Evolutionary conservation across 1,140 invertebrate genomes (phyloP), one percentile per base, ranked within the genome.

Genomic region (Samia ricini): DNA sequence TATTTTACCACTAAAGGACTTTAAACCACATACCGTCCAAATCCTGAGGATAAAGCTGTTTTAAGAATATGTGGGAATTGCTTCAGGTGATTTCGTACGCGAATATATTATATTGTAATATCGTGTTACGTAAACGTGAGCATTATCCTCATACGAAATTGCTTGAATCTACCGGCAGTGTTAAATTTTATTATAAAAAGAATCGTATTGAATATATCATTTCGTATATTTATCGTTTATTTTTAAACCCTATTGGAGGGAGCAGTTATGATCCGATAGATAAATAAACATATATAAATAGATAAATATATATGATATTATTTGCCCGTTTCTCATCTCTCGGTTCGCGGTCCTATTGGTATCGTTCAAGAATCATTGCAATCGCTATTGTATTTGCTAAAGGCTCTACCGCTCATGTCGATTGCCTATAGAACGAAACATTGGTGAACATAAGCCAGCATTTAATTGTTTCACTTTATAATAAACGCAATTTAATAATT

Each of bases 1-100:
- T 83, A 87, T 85, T 87, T 87, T 87, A 87, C 84, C 75, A 80
- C 68, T 56, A 78, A 83, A 83, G 82, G 80, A 85, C 83, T 87
- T 85, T 78, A 81, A 85, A 85, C 80, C 81, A 81, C 77, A 77
- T 75, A 77, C 81, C 72, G 69, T 60, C 66, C 64, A 73, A 82
- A 72, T 15, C 69, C 70, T 66, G 60, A 64, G 67, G 71, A 75
- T 80, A 85, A 85, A 77, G 73, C 75, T 76, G 78, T 79, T 75
- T 77, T 81, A 84, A 87, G 79, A 81, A 79, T 83, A 80, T 81
- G 81, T 87, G 82, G 74, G 79, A 87, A 84, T 73, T 78, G 69
- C 69, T 69, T 60, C 84, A 79, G 77, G 76, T 83, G 84, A 75
- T 72, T 66, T 64, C 56, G 58, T 12, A 24, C 52, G 56, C 61